A percentile compares a stretch with the other conserved stretches of the same genome.
phyloP scores from a whole-genome alignment of 2,888 invertebrate species.

The Amblyteles armatorius region DNA sequence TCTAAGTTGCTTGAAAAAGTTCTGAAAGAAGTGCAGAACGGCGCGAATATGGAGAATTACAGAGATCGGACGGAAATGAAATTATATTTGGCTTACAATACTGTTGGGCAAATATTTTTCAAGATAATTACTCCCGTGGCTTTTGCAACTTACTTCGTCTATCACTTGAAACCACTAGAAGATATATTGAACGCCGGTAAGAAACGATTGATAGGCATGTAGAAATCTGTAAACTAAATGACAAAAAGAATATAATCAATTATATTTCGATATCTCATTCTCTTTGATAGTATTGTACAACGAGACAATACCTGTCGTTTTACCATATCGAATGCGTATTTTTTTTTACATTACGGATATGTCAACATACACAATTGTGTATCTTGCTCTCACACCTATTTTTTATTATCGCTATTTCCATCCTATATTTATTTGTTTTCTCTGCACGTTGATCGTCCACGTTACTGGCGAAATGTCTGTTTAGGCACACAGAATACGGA shows the following conservation, averaged over 20 bases:
- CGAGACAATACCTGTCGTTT: constrained; percentile 30
- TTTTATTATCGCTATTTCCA: constrained; percentile 48
- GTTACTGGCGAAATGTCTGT: constrained; percentile 58
- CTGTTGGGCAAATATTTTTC: constrained; percentile 29
- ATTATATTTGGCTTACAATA: constrained; percentile 37
- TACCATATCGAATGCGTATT: constrained; percentile 56
- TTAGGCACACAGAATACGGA: constrained; percentile 45
- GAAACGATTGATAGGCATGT: neutral
- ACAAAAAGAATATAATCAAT: neutral
- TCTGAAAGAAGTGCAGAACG: constrained; percentile 6
- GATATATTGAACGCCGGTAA: constrained; percentile 41
- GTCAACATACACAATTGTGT: constrained; percentile 35
- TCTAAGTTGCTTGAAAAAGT: constrained; percentile 28
- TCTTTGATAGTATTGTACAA: constrained; percentile 44
- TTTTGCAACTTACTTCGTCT: constrained; percentile 28
- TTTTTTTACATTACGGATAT: constrained; percentile 39
- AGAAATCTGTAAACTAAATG: neutral
- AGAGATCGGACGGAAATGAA: constrained; percentile 31
- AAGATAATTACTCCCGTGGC: constrained; percentile 22
- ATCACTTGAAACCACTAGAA: constrained; percentile 29
- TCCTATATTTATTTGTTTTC: constrained; percentile 41
- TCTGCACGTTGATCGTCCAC: constrained; percentile 52
- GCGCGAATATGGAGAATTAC: constrained; percentile 21
- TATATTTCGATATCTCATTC: neutral
- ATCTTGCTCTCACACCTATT: constrained; percentile 48